Percentiles rank a stretch among this genome's conserved stretches.
These are phyloP conservation scores for Microtus richardsoni DNA, from an alignment of 2,113 vertebrate genomes.

Conservation along the genomic window DNA sequence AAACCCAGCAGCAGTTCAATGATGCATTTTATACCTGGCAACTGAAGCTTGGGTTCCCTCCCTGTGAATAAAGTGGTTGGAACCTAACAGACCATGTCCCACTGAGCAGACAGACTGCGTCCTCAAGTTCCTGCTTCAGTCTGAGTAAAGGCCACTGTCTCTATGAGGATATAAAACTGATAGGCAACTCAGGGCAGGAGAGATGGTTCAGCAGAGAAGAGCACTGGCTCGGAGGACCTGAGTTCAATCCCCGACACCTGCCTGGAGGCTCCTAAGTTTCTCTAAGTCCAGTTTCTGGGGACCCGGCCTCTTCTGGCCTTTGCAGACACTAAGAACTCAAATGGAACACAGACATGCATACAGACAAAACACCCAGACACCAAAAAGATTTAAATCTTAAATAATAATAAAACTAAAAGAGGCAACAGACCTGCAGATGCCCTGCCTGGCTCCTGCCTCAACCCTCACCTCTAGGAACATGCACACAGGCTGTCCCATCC, in stretches of 20 bases:
- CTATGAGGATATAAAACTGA: neutral
- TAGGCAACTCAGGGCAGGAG: neutral
- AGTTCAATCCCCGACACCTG: neutral
- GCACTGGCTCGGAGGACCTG: neutral
- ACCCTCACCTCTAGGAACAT: neutral
- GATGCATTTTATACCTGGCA: neutral
- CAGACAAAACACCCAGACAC: neutral
- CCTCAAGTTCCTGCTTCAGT: neutral
- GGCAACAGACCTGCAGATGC: accelerated
- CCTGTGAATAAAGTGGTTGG: neutral
- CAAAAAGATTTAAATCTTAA: neutral
- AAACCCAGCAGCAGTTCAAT: neutral
- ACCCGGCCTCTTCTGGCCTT: neutral
- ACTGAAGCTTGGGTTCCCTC: neutral
- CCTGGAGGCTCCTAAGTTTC: neutral
- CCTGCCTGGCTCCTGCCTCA: neutral
- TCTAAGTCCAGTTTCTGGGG: neutral
- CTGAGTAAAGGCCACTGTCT: neutral
- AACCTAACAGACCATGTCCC: neutral
- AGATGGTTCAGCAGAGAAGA: neutral
- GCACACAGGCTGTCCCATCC: neutral
- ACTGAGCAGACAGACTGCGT: neutral
- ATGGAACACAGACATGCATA: neutral
- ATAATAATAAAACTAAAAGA: neutral
- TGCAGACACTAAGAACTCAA: neutral